Percentiles rank a stretch among this genome's conserved stretches.
Conservation (phyloP, 2,113 vertebrate genomes). For the Camelus bactrianus region DNA sequence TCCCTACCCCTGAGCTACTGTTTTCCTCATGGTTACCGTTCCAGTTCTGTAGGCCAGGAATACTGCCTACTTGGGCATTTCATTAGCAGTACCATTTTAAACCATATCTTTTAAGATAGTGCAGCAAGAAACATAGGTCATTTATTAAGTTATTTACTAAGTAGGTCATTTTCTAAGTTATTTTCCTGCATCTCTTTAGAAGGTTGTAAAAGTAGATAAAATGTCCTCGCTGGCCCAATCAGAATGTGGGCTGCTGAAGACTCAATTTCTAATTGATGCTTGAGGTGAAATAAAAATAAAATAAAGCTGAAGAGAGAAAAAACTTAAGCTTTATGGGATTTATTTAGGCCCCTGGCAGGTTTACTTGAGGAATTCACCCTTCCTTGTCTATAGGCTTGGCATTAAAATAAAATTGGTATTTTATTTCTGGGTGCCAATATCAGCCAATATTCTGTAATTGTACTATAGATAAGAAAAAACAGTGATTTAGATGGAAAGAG, state of each 20-base stretch:
- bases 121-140: not conserved
- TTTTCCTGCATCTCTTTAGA: not conserved
- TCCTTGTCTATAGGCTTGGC: not conserved
- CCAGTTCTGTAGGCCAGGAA: not conserved
- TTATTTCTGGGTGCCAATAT: not conserved
- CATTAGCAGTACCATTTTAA: conserved; percentile 18
- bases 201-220: not conserved
- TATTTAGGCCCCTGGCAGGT: not conserved
- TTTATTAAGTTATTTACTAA: not conserved
- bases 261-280: conserved; percentile 4
- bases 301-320: conserved; percentile 7
- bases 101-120: not conserved
- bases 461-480: not conserved
- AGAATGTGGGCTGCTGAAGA: not conserved
- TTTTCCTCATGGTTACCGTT: not conserved
- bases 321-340: not conserved
- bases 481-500: not conserved
- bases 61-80: not conserved
- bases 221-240: not conserved
- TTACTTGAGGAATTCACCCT: not conserved
- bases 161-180: not conserved
- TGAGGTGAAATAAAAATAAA: conserved; percentile 32
- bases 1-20: not conserved
- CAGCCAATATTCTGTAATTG: not conserved
- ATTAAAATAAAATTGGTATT: not conserved